Base-by-base conservation (phyloP, 2,888 invertebrate species). In the Ochlodes sylvanus region DNA sequence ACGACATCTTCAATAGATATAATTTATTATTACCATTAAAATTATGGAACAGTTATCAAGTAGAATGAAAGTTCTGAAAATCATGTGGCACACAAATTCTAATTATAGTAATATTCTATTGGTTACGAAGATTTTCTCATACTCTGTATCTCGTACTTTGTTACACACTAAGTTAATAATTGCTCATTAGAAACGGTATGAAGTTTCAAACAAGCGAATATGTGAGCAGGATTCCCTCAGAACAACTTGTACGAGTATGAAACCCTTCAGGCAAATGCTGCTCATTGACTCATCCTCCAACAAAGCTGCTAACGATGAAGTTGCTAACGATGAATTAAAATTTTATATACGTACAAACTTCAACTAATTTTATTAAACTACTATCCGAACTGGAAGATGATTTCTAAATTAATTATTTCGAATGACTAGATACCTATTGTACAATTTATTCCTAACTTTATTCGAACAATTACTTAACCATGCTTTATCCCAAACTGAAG, bases 241-340 rank as follows among this genome's bases (percentile, higher is more conserved):
- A 27, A 27, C 27, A 47, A 47, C 47, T 47, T 50, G 19, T 1
- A 50, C 12, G 19, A 50, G 12, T 1, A 50, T 9, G 19, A 50
- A 50, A 50, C 50, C 50, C 50, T 47, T 50, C 10, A 21, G 50
- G 50, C 50, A 50, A 50, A 50, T 47, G 2, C 17, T 10, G 50
- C 19, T 50, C 50, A 50, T 12, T 10, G 10, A 50, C 4, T 50
- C 19, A 7, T 50, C 19, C 19, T 12, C 12, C 1, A 27, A 47
- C 15, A 47, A 9, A 15, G 17, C 7, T 7, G 7, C 17, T 47
- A 9, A 47, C 44, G 38, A 10, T n/a, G n/a, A 15, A 15, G 17
- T 47, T 17, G 6, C 38, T 10, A 52, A 19, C 21, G 21, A 21
- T 52, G n/a, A n/a, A 21, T 52, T 52, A 14, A 47, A 47, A 14